These are phyloP conservation scores for Crocidura indochinensis DNA, from an alignment of 2,797 vertebrate genomes.

Conservation along the genomic window DNA sequence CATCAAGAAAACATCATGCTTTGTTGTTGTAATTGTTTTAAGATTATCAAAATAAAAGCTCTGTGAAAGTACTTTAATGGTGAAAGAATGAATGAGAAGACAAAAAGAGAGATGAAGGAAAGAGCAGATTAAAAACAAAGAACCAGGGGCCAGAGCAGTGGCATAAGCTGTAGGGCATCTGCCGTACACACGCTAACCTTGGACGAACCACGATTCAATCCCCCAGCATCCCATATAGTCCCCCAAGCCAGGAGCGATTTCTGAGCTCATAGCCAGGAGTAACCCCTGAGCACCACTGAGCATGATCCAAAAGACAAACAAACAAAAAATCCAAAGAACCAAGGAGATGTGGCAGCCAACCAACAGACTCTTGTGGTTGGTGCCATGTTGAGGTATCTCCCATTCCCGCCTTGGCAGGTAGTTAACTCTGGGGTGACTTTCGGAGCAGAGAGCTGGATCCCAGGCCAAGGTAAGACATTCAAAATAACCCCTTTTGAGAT, in stretches of 20 bases:
- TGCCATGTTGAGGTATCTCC: background rate
- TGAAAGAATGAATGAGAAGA: slow-evolving; percentile 44
- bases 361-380: background rate
- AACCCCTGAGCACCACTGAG: too few relatives aligned
- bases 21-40: background rate
- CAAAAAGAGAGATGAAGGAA: background rate
- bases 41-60: slow-evolving; percentile 60
- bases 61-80: background rate
- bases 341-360: too few relatives aligned
- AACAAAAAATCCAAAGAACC: background rate
- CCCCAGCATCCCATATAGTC: too few relatives aligned
- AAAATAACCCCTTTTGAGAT: background rate
- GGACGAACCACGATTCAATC: too few relatives aligned
- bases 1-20: too few relatives aligned
- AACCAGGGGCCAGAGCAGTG: background rate
- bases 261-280: too few relatives aligned
- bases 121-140: slow-evolving; percentile 52
- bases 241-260: too few relatives aligned
- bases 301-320: too few relatives aligned
- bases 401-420: background rate
- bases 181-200: too few relatives aligned
- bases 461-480: background rate
- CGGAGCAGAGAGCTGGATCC: background rate
- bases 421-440: background rate
- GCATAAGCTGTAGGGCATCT: too few relatives aligned